Evolutionary conservation across 2,888 invertebrate genomes (phyloP).

Genomic region (Pristionchus fissidentatus): DNA sequence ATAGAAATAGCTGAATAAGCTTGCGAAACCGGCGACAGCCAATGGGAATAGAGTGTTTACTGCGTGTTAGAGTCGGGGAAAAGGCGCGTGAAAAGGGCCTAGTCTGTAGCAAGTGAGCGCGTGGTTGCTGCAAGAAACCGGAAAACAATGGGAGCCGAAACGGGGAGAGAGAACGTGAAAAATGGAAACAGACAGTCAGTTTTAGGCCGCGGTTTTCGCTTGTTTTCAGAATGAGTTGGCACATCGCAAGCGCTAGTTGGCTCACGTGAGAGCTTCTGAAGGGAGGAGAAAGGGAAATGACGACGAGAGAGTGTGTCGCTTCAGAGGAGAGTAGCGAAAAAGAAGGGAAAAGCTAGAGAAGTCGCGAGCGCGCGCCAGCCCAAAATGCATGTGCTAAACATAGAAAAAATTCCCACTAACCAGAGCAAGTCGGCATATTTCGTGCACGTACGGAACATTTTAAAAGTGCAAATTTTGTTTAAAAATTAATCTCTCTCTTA

Average conservation of each 20-base stretch:
- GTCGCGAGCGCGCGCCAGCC: slow-evolving; percentile 15
- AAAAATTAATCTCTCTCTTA: background rate
- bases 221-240: slow-evolving; percentile 32
- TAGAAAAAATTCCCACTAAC: background rate
- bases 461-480: background rate
- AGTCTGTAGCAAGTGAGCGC: background rate
- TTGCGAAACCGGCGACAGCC: slow-evolving; percentile 2
- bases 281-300: slow-evolving; percentile 24
- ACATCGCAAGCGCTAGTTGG: slow-evolving; percentile 28
- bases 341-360: slow-evolving; percentile 25
- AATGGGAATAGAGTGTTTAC: background rate
- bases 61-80: background rate
- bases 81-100: background rate
- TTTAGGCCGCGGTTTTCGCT: background rate
- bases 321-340: slow-evolving; percentile 6
- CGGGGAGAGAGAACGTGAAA: background rate
- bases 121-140: no score
- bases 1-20: slow-evolving; percentile 19
- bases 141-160: background rate
- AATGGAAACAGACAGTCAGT: slow-evolving; percentile 1
- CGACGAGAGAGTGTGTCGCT: slow-evolving; percentile 4
- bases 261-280: slow-evolving; percentile 40
- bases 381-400: background rate
- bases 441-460: background rate
- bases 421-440: background rate